Conservation (phyloP, 2,113 vertebrate genomes). For the Cyprinodon brontotheroides region DNA sequence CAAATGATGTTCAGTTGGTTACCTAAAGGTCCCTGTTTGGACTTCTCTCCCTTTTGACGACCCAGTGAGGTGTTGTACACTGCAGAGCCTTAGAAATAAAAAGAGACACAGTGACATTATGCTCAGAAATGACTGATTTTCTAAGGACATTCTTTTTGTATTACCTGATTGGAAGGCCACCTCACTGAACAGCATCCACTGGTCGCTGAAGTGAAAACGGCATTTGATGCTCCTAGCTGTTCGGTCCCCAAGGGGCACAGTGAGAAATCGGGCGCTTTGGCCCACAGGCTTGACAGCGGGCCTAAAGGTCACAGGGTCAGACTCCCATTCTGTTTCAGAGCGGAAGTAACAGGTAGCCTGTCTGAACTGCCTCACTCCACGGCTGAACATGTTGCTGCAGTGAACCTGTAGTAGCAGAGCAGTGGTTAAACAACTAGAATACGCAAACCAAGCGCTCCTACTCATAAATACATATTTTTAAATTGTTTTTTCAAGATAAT, state of each 20-base stretch:
- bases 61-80: constrained; percentile 91
- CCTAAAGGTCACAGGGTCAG: constrained; percentile 81
- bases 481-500: too few relatives aligned
- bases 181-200: constrained; percentile 98
- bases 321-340: constrained; percentile 89
- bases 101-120: not conserved
- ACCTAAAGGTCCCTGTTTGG: constrained; percentile 81
- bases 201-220: constrained; percentile 89
- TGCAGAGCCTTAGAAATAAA: constrained; percentile 83
- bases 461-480: too few relatives aligned
- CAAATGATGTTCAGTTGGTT: constrained; percentile 1
- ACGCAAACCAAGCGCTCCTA: too few relatives aligned
- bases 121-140: not conserved
- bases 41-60: constrained; percentile 78
- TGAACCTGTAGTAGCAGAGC: constrained; percentile 83
- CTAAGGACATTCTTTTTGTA: not conserved
- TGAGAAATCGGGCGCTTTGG: constrained; percentile 91
- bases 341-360: constrained; percentile 93
- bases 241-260: constrained; percentile 87
- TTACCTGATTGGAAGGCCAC: constrained; percentile 97
- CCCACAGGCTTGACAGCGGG: constrained; percentile 85
- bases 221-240: constrained; percentile 94
- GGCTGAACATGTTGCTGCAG: constrained; percentile 95
- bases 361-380: constrained; percentile 91
- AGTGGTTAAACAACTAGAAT: not conserved